phyloP scores from a whole-genome alignment of 2,797 vertebrate species.

The Sebastes taczanowskii region DNA sequence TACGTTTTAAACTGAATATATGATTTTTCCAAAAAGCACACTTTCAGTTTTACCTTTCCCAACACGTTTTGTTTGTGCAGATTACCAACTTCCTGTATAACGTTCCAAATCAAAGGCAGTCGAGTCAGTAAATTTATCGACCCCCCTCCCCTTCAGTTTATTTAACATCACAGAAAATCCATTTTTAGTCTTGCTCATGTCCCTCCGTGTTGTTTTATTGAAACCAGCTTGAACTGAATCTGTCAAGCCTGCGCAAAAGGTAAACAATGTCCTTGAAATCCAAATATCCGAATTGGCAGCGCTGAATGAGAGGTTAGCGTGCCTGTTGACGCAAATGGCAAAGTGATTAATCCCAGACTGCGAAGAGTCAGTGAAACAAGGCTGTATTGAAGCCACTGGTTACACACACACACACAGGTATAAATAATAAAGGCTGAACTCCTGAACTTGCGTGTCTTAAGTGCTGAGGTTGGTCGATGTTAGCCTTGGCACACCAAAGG shows the following conservation, averaged over 20 bases:
- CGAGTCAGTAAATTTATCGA: slow-evolving; percentile 43
- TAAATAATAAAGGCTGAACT: slow-evolving; percentile 67
- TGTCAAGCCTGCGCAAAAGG: slow-evolving; percentile 56
- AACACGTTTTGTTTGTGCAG: slow-evolving; percentile 33
- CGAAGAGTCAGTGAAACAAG: slow-evolving; percentile 65
- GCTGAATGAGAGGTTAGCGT: slow-evolving; percentile 60
- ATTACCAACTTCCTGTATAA: slow-evolving; percentile 40
- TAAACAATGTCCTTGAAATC: slow-evolving; percentile 73
- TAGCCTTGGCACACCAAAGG: slow-evolving; percentile 44
- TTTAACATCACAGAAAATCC: slow-evolving; percentile 70
- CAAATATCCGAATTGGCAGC: slow-evolving; percentile 74
- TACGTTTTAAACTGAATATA: not conserved
- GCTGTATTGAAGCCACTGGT: slow-evolving; percentile 63
- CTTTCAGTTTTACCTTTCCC: not conserved
- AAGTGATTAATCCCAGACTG: slow-evolving; percentile 76
- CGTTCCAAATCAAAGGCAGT: slow-evolving; percentile 53
- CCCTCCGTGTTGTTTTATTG: slow-evolving; percentile 64
- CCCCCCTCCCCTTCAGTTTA: slow-evolving; percentile 49
- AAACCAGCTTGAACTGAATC: slow-evolving; percentile 69
- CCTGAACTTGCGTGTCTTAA: slow-evolving; percentile 56
- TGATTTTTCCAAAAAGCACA: not conserved
- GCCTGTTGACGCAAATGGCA: slow-evolving; percentile 71
- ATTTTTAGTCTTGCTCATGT: slow-evolving; percentile 55
- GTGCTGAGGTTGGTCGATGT: slow-evolving; percentile 57
- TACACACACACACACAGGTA: slow-evolving; percentile 34